Evolutionary conservation across 2,888 invertebrate genomes (phyloP).

Genomic region (Xylocampa areola): DNA sequence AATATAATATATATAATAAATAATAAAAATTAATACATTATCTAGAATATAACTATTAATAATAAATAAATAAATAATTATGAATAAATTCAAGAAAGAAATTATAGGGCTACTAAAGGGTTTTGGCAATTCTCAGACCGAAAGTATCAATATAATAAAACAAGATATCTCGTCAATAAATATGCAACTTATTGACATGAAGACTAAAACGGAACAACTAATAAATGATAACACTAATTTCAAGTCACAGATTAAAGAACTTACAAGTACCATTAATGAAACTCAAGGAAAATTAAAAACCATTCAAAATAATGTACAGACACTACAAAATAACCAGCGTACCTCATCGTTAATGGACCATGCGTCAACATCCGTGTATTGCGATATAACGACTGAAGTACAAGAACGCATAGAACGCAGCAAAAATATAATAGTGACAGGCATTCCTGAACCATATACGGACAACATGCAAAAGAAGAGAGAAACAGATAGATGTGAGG

Average conservation of each 20-base stretch:
- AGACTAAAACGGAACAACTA: too few species aligned
- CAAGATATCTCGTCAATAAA: slow-evolving; percentile 1
- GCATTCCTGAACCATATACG: slow-evolving; percentile 4
- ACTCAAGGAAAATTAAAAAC: neutral
- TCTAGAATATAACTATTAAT: too few species aligned
- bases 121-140: slow-evolving; percentile 2
- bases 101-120: neutral
- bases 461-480: too few species aligned
- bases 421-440: slow-evolving; percentile 11
- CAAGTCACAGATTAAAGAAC: neutral
- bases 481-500: slow-evolving; percentile 2
- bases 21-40: too few species aligned
- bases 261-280: slow-evolving; percentile 6
- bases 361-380: neutral
- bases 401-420: slow-evolving; percentile 8
- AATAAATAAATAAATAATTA: too few species aligned
- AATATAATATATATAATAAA: too few species aligned
- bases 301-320: slow-evolving; percentile 2
- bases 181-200: neutral
- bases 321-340: neutral
- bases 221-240: too few species aligned
- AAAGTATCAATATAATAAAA: neutral
- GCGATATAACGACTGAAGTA: slow-evolving; percentile 4
- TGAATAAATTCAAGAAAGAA: too few species aligned
- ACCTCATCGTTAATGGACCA: neutral